phyloP scores from a whole-genome alignment of 2,888 invertebrate genomes.

The Eilema sororculum region DNA sequence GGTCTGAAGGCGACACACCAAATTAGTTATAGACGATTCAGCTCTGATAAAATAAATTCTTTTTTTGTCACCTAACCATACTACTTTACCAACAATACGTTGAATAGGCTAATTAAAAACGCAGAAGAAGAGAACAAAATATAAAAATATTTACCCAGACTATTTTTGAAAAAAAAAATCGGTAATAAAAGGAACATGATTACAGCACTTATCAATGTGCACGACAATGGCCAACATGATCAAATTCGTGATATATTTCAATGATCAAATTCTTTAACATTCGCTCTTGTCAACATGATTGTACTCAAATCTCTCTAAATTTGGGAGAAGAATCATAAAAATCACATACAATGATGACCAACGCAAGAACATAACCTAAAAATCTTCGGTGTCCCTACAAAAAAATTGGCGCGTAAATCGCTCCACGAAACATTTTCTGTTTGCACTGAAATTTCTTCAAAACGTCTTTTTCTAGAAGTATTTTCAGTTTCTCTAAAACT shows the following conservation, averaged over 20 bases:
- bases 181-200: neutral
- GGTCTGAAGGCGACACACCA: too few relatives aligned
- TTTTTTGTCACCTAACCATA: too few relatives aligned
- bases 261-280: neutral
- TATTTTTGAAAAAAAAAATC: too few relatives aligned
- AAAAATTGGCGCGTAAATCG: constrained; percentile 35
- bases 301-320: neutral
- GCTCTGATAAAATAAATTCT: too few relatives aligned
- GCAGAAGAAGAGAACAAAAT: neutral
- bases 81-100: too few relatives aligned
- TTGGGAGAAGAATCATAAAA: neutral
- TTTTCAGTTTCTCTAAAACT: neutral
- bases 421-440: constrained; percentile 32
- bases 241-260: too few relatives aligned
- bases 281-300: neutral
- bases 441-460: constrained; percentile 24
- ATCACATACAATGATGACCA: constrained; percentile 33
- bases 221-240: neutral
- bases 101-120: neutral
- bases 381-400: constrained; percentile 45
- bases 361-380: constrained; percentile 42
- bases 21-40: too few relatives aligned
- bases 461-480: constrained; percentile 33
- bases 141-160: neutral
- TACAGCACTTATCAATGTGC: neutral